Evolutionary conservation across 2,888 invertebrate genomes (phyloP).

Genomic region (Dorcus parallelipipedus): DNA sequence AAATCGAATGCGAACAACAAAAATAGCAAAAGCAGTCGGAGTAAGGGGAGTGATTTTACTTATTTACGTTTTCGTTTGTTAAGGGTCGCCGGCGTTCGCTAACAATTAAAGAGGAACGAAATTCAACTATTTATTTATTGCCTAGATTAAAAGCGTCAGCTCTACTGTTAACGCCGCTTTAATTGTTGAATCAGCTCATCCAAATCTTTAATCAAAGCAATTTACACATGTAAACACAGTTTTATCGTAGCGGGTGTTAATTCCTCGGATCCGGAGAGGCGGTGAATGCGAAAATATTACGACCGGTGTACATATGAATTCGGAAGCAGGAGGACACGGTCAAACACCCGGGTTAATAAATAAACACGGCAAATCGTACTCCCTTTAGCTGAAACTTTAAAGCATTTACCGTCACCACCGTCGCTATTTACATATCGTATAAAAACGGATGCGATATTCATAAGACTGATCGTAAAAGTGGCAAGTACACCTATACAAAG

Average conservation of each 20-base stretch:
- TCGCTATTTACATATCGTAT: constrained; percentile 9
- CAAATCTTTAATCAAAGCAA: constrained; percentile 8
- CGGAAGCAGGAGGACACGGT: no score
- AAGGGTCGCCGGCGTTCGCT: constrained; percentile 11
- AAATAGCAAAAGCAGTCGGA: constrained; percentile 1
- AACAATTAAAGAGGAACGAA: constrained; percentile 18
- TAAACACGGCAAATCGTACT: constrained; percentile 4
- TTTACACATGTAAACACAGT: constrained; percentile 8
- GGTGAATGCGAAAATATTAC: no score
- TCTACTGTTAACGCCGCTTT: background rate
- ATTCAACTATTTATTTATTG: constrained; percentile 18
- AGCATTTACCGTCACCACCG: background rate
- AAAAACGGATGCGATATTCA: constrained; percentile 13
- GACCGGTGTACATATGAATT: no score
- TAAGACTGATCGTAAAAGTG: constrained; percentile 18
- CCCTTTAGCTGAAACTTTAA: background rate
- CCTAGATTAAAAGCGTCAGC: constrained; percentile 2
- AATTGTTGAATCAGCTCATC: background rate
- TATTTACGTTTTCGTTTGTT: constrained; percentile 27
- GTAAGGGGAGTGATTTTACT: constrained; percentile 18
- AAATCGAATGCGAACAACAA: background rate
- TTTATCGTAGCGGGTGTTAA: background rate
- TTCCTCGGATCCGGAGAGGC: no score
- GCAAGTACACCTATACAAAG: background rate
- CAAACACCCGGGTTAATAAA: background rate